Evolutionary conservation across 2,888 invertebrate species (phyloP).

Genomic region (Drosophila rubida): DNA sequence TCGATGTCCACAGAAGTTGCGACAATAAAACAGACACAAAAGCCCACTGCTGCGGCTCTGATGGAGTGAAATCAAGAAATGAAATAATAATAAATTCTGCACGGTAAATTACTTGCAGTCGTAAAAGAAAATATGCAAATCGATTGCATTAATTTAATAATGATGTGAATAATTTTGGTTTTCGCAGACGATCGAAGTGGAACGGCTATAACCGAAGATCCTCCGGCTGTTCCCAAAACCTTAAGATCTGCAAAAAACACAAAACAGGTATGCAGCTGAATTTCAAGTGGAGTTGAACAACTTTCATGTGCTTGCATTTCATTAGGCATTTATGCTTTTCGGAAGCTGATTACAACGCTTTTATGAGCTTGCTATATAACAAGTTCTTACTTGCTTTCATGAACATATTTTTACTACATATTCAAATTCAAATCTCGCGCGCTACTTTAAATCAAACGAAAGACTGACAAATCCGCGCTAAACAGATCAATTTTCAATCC

Average conservation of each 20-base stretch:
- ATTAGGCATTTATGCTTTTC: neutral
- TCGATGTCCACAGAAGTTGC: conserved; percentile 36
- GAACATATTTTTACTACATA: no score
- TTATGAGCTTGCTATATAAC: no score
- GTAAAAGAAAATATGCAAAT: conserved; percentile 81
- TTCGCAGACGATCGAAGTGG: conserved; percentile 21
- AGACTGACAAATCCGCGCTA: conserved; percentile 14
- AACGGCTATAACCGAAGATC: conserved; percentile 2
- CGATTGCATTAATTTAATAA: conserved; percentile 79
- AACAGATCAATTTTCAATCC: conserved; percentile 39
- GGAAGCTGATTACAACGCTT: no score
- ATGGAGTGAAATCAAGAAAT: conserved; percentile 74
- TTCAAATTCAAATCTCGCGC: no score
- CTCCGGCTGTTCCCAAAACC: conserved; percentile 7
- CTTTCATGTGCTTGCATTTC: no score
- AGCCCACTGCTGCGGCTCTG: conserved; percentile 63
- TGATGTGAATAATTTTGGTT: conserved; percentile 70
- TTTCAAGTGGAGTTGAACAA: neutral
- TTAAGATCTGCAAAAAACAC: neutral
- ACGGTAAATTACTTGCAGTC: conserved; percentile 73
- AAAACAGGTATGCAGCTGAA: neutral
- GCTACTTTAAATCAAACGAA: no score
- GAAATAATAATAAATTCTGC: conserved; percentile 80
- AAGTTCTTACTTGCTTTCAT: no score
- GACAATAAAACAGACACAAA: conserved; percentile 65